A percentile compares a stretch with the other conserved stretches of the same genome.
Evolutionary conservation across 2,113 vertebrate species (phyloP).

Genomic region (Heterotis niloticus): DNA sequence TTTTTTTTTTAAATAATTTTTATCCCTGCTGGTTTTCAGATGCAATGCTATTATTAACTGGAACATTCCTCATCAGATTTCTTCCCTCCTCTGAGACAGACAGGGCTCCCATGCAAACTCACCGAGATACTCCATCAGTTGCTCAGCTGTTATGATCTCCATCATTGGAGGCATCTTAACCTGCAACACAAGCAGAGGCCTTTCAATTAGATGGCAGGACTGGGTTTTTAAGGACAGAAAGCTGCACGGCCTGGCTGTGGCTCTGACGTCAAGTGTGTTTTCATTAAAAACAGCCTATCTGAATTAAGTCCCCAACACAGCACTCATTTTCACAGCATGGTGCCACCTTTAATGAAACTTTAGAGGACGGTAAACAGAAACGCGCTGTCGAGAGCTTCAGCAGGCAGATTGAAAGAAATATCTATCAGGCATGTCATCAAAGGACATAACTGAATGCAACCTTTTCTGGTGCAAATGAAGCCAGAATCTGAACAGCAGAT

Average conservation of each 20-base stretch:
- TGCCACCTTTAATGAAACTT: conserved; percentile 27
- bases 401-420: conserved; percentile 18
- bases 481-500: conserved; percentile 26
- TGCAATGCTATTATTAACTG: not conserved
- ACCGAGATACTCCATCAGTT: conserved; percentile 99
- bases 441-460: conserved; percentile 39
- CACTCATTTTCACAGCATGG: conserved; percentile 25
- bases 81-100: not conserved
- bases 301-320: conserved; percentile 12
- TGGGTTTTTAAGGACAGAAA: not conserved
- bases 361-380: conserved; percentile 10
- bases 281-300: conserved; percentile 9
- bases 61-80: not conserved
- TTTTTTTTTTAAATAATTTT: not conserved
- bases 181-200: conserved; percentile 60
- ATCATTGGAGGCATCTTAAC: conserved; percentile 98
- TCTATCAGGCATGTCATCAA: conserved; percentile 29
- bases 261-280: not conserved
- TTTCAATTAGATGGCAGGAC: not conserved
- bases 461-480: conserved; percentile 41
- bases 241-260: no score
- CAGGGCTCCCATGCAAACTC: conserved; percentile 48
- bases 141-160: conserved; percentile 98
- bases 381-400: conserved; percentile 28
- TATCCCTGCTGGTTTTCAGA: not conserved